Conservation (phyloP, 2,888 invertebrate species). For the Diarsia brunnea region DNA sequence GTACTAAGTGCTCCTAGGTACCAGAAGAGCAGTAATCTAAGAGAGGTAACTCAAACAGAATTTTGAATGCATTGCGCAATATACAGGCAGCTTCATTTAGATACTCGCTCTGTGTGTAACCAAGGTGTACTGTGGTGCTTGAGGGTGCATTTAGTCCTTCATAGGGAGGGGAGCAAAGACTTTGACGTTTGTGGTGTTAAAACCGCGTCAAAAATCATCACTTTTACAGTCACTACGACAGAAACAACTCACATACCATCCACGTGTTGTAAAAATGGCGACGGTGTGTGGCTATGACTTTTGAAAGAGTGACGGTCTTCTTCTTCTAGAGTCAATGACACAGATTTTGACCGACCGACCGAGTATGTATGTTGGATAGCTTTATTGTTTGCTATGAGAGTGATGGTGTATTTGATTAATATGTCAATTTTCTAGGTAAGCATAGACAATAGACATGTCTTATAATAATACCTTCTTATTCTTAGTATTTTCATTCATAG, state of each 20-base stretch:
- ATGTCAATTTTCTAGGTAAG: not conserved
- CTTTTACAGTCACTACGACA: not conserved
- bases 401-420: not conserved
- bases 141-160: slow-evolving; percentile 40
- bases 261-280: not conserved
- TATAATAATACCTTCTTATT: not conserved
- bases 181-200: slow-evolving; percentile 27
- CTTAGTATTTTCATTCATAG: not conserved
- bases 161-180: slow-evolving; percentile 9
- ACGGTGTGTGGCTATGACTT: no score
- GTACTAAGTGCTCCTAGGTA: slow-evolving; percentile 12
- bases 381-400: no score
- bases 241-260: not conserved
- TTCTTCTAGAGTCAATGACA: no score
- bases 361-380: no score
- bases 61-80: slow-evolving; percentile 47
- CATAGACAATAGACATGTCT: no score
- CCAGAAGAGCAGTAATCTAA: slow-evolving; percentile 40
- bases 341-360: no score
- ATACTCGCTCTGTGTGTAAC: slow-evolving; percentile 32
- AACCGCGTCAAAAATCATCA: not conserved
- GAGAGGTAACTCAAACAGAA: slow-evolving; percentile 54
- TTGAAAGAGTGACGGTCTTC: no score
- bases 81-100: slow-evolving; percentile 49
- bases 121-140: slow-evolving; percentile 28